Conservation (phyloP, 2,113 vertebrate genomes). For the Marmota monax region DNA sequence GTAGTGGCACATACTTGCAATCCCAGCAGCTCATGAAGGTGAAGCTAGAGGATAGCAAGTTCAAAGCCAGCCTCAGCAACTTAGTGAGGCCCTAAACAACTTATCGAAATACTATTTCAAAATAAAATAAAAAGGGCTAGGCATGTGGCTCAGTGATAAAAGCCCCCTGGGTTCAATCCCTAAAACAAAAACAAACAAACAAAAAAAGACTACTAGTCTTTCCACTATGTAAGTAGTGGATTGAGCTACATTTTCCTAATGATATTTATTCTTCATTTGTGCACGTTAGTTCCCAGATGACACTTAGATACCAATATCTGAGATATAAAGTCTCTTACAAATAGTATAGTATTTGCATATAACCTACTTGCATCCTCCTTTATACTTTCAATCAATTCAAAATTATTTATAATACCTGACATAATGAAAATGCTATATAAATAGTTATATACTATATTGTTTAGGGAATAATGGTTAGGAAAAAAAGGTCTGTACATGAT, state of each 20-base stretch:
- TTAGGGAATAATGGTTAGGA: not conserved
- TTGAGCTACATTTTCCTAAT: conserved; percentile 7
- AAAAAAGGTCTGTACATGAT: not conserved
- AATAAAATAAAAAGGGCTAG: no score
- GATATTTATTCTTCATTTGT: not conserved
- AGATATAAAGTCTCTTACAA: not conserved
- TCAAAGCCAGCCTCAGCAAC: no score
- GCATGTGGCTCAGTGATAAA: no score
- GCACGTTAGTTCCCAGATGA: not conserved
- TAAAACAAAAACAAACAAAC: no score
- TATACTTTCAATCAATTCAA: not conserved
- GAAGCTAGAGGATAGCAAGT: no score
- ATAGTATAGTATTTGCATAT: not conserved
- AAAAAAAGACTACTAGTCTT: not conserved
- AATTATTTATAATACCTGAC: not conserved
- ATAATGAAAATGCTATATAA: not conserved
- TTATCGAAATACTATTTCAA: no score
- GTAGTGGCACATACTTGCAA: no score
- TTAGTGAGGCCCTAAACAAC: no score
- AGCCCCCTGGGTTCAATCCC: no score
- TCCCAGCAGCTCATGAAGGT: no score
- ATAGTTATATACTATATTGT: not conserved
- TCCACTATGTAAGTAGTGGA: not conserved
- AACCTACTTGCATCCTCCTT: not conserved
- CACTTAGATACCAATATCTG: not conserved